Conservation (phyloP, 2,113 vertebrate genomes). For the Sinocyclocheilus maitianheensis region DNA sequence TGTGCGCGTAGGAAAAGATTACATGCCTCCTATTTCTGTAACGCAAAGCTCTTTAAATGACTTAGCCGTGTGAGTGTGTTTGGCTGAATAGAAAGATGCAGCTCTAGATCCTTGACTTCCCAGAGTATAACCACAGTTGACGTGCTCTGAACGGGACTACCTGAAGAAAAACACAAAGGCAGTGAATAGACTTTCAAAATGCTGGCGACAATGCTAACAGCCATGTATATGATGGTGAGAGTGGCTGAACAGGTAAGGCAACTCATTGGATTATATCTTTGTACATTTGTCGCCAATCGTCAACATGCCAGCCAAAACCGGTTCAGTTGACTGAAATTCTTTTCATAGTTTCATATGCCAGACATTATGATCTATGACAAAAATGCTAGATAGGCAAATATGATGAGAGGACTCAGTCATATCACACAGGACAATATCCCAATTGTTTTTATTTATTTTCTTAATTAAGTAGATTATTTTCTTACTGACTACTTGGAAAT, state of each 20-base stretch:
- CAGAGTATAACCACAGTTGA: neutral
- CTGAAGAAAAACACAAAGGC: conserved; percentile 25
- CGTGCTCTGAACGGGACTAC: conserved; percentile 19
- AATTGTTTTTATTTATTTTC: neutral
- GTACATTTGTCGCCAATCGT: neutral
- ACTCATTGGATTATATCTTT: neutral
- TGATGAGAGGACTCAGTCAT: neutral
- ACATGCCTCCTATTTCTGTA: conserved; percentile 74
- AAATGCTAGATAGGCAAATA: neutral
- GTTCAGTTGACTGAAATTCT: neutral
- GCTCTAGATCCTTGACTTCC: conserved; percentile 14
- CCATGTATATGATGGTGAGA: conserved; percentile 81
- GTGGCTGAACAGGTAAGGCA: conserved; percentile 78
- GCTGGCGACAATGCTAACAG: conserved; percentile 84
- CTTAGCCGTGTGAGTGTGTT: conserved; percentile 58
- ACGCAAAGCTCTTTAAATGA: conserved; percentile 76
- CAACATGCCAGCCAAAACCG: neutral
- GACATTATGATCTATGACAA: neutral
- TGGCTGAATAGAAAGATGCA: conserved; percentile 21
- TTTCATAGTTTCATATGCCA: neutral
- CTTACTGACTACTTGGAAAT: neutral
- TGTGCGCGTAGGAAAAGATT: conserved; percentile 68
- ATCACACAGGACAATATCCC: neutral
- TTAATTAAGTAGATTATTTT: neutral
- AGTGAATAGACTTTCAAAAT: conserved; percentile 66